Evolutionary conservation across 1,140 invertebrate genomes (phyloP).

Genomic region (Drosophila paulistorum): DNA sequence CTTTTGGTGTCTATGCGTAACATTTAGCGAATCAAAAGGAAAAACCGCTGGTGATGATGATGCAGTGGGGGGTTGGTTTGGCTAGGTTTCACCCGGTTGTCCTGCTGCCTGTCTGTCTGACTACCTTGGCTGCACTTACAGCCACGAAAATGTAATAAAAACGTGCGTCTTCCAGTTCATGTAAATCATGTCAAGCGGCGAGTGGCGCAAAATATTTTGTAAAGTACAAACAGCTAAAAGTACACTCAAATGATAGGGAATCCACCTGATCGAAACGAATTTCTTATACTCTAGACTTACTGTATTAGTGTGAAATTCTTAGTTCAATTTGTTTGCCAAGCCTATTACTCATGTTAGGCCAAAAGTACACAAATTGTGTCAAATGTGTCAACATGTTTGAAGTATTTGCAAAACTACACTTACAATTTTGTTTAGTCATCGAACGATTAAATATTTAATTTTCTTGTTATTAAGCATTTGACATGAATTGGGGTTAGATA

Average conservation of each 20-base stretch:
- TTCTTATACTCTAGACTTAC: not conserved
- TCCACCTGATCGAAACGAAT: not conserved
- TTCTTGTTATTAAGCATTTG: no score
- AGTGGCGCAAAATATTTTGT: constrained; percentile 74
- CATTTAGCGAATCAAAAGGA: constrained; percentile 69
- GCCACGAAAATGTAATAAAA: constrained; percentile 81
- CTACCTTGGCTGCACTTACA: constrained; percentile 66
- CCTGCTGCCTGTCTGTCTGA: constrained; percentile 18
- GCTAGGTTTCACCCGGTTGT: not conserved
- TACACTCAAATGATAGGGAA: constrained; percentile 8
- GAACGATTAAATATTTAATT: no score
- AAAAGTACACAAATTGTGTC: constrained; percentile 4
- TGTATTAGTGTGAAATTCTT: not conserved
- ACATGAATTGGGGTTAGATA: no score
- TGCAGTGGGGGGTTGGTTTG: constrained; percentile 27
- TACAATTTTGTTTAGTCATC: no score
- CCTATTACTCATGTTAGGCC: not conserved
- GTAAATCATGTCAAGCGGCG: constrained; percentile 78
- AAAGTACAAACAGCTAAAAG: constrained; percentile 30
- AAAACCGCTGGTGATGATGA: constrained; percentile 35
- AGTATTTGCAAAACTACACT: no score
- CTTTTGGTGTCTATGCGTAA: constrained; percentile 51
- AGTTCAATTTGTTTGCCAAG: not conserved
- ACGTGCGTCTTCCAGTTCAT: constrained; percentile 76
- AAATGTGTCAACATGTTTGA: not conserved